These are phyloP conservation scores for Eupeodes latifasciatus DNA, from an alignment of 2,888 invertebrate genomes.

Conservation along the genomic window DNA sequence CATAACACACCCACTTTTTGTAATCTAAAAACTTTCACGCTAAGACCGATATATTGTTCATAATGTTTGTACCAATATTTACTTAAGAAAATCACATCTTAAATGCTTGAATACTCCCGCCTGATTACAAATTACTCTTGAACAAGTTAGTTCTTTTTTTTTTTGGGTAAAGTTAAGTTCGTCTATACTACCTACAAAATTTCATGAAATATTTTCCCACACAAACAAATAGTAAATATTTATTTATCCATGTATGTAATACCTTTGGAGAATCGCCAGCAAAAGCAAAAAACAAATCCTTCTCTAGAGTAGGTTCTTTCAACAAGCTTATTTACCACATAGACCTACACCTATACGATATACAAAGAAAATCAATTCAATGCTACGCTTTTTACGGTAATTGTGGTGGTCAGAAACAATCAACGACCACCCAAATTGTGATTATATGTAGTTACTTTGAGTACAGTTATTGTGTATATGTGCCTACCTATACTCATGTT, in stretches of 20 bases:
- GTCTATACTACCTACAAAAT: background rate
- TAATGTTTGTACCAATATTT: background rate
- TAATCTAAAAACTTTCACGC: no score
- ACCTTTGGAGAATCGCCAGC: background rate
- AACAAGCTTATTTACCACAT: background rate
- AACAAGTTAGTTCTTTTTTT: background rate
- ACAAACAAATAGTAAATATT: background rate
- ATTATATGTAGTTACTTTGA: background rate
- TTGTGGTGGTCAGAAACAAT: constrained; percentile 60
- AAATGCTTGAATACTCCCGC: background rate
- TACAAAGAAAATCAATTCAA: constrained; percentile 3
- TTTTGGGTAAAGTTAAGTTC: background rate
- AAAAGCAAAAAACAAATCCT: constrained; percentile 9
- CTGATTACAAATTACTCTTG: constrained; percentile 1
- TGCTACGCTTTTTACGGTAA: background rate
- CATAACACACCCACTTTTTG: no score
- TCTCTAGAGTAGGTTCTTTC: background rate
- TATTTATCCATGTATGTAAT: background rate
- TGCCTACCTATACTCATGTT: background rate
- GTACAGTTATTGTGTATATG: background rate
- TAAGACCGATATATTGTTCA: no score
- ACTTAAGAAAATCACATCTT: background rate
- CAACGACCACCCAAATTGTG: constrained; percentile 38
- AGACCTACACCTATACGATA: background rate
- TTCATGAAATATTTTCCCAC: background rate